Conservation (phyloP, 2,113 vertebrate species). For the Vulpes lagopus region DNA sequence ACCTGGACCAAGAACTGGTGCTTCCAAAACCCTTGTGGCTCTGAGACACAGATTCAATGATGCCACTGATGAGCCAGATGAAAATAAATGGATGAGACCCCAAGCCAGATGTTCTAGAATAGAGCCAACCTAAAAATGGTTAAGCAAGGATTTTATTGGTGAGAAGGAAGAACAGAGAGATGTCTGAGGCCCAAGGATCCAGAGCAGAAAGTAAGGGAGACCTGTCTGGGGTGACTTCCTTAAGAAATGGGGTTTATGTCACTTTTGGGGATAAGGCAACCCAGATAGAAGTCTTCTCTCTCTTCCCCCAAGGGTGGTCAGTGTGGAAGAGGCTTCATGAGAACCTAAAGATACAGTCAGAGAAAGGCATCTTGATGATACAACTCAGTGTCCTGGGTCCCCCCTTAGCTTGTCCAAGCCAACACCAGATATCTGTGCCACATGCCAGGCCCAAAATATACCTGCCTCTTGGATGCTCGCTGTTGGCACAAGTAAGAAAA, state of each 20-base stretch:
- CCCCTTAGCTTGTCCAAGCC: not conserved
- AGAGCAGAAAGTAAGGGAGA: not conserved
- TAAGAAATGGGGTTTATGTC: not conserved
- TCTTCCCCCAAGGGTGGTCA: not conserved
- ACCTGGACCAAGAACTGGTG: not conserved
- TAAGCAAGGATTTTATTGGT: not conserved
- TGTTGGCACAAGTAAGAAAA: not conserved
- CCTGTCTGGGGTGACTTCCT: not conserved
- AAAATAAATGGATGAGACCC: not conserved
- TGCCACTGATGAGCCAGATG: not conserved
- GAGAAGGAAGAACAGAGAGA: not conserved
- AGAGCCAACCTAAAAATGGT: not conserved
- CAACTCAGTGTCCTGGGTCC: no score
- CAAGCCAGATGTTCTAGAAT: not conserved
- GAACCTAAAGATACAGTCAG: not conserved
- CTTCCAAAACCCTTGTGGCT: not conserved
- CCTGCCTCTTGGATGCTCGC: not conserved
- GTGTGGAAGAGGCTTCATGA: not conserved
- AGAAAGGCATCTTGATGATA: not conserved
- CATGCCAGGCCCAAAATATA: not conserved
- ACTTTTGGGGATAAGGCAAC: not conserved
- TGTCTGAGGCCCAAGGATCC: not conserved
- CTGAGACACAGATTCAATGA: not conserved
- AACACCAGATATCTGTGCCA: not conserved
- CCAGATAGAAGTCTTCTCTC: not conserved